Conservation (phyloP, 1,140 invertebrate genomes). For the Drosophila parvula region DNA sequence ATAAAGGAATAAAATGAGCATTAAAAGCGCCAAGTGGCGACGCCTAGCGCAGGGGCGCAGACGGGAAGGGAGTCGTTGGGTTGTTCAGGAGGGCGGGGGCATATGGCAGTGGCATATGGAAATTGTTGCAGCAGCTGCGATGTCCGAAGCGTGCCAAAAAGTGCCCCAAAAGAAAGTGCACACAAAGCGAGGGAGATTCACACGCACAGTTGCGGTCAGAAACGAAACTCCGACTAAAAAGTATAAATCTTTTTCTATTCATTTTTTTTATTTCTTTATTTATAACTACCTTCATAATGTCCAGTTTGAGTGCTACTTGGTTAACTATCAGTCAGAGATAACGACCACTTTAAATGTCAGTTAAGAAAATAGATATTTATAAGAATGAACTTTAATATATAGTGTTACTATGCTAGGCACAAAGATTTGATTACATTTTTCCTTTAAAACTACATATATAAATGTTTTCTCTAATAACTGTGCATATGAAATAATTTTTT, state of each 20-base stretch:
- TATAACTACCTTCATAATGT: too few relatives aligned
- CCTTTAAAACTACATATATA: too few relatives aligned
- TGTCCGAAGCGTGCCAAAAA: constrained; percentile 67
- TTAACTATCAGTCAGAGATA: too few relatives aligned
- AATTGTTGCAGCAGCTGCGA: constrained; percentile 45
- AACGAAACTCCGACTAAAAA: neutral
- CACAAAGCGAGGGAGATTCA: constrained; percentile 1
- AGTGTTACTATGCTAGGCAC: too few relatives aligned
- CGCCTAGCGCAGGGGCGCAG: neutral
- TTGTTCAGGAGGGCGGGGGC: neutral
- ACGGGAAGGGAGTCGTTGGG: neutral
- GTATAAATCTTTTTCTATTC: neutral
- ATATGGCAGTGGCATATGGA: constrained; percentile 39
- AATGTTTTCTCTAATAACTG: too few relatives aligned
- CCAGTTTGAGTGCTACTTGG: too few relatives aligned
- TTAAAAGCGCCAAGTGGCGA: constrained; percentile 58
- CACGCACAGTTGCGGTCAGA: neutral
- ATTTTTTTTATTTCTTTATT: too few relatives aligned
- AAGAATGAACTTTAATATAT: too few relatives aligned
- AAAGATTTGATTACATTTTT: too few relatives aligned
- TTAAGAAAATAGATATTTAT: too few relatives aligned
- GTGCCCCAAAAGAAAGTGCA: constrained; percentile 39
- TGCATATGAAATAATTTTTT: too few relatives aligned
- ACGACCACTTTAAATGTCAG: too few relatives aligned
- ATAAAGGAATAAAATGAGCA: constrained; percentile 80